Evolutionary conservation across 2,797 vertebrate species (phyloP), one percentile per base, ranked within the genome.

Genomic region (Halcyon chelicuti): DNA sequence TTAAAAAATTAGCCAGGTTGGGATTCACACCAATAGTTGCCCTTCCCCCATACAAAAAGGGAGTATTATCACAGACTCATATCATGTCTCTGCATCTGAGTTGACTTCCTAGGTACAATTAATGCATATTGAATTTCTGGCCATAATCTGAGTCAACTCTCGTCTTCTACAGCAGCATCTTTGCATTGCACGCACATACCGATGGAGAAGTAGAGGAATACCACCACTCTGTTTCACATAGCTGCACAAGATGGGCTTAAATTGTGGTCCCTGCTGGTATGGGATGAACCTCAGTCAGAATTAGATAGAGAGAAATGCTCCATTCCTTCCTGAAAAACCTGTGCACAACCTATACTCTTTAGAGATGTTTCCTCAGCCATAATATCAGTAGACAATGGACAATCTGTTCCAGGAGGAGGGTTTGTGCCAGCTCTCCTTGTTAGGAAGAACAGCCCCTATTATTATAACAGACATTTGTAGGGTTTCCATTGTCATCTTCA

Each of bases 401-500:
- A 19, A 90, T 75, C 39, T 74, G 21, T 91, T 80, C 79, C 40
- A 20, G 54, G 57, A 88, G 62, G 12, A 76, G 44, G 11, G 33
- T 47, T 61, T 0, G 0, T 85, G 58, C 78, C 80, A 93, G 29
- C 22, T 87, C 58, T 81, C 33, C 29, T 52, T 78, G 10, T 80
- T 74, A 44, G 61, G 66, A 90, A 63, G 51, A 86, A 35, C 58
- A 81, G 39, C 26, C 16, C 35, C 67, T 93, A 7, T 84, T 67
- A 31, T 86, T 66, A 37, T 40, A 74, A 87, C 88, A 90, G 40
- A 37, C 10, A 20, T 63, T 58, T 81, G 23, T 47, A 37, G 54
- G 49, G 26, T 97, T 96, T 95, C 90, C 61, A 62, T 88, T 94
- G 31, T 28, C 23, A 90, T 82, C 22, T 94, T 76, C 85, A 91